Base-by-base conservation (phyloP, 2,797 vertebrate species). In the Eidolon dupreanum region DNA sequence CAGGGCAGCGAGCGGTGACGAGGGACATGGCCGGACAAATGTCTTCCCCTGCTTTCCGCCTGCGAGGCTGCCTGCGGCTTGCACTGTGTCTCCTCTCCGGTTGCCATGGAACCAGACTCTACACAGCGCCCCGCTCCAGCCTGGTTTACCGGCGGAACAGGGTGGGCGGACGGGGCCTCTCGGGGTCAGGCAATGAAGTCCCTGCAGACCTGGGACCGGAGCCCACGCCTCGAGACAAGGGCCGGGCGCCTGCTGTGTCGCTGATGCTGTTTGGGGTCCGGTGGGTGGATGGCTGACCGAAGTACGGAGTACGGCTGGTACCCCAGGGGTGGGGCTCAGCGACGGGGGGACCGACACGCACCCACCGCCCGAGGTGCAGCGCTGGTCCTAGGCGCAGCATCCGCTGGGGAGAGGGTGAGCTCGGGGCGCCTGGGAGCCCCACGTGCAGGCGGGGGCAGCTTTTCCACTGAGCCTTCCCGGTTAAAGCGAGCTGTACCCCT, bases 321-420 rank as follows among this genome's bases (percentile, higher is more conserved):
- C 36, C 57, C 17, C 38, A 10, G 2, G 6, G 0, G 7, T 1
- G 33, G 31, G 22, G 43, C 33, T 38, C n/a, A 6, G 6, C 26
- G 43, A 38, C 6, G 4, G 3, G 1, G 9, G 0, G 31, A 10
- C 38, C 66, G 57, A n/a, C 4, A 12, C 38, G 28, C 2, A 41
- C 8, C 36, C 36, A 3, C 6, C 0, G 3, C 36, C 38, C 2
- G 0, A 1, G 16, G 15, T 3, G 3, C 6, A 24, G 17, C 0
- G 1, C 15, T 17, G 53, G 63, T 19, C 51, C 57, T 2, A 0
- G 74, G 53, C 0, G 46, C 0, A 0, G 6, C 5, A 5, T 38
- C 33, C 5, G 0, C 2, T 5, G 3, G 1, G 38, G 8, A 10
- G 11, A 28, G 59, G 5, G 41, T 7, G 3, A 5, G 24, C 12